Evolutionary conservation across 2,797 vertebrate genomes (phyloP).

Genomic region (Aplochiton taeniatus): DNA sequence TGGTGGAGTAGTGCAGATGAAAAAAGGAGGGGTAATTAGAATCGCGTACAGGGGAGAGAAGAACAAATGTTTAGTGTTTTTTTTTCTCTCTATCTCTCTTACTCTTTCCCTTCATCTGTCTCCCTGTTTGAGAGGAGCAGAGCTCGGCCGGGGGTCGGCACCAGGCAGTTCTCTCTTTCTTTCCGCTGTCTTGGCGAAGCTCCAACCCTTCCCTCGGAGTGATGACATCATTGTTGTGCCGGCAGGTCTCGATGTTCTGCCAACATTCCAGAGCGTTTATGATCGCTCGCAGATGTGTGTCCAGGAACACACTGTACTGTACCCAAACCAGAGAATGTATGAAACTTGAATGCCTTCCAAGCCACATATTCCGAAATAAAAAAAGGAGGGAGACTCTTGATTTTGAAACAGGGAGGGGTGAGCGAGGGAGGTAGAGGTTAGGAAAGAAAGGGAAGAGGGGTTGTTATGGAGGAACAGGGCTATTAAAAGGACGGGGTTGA

Average conservation of each 20-base stretch:
- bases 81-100: not conserved
- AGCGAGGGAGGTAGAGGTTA: constrained; percentile 73
- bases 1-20: constrained; percentile 34
- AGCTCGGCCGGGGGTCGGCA: not conserved
- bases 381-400: constrained; percentile 38
- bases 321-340: constrained; percentile 98
- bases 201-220: constrained; percentile 85
- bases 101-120: not conserved
- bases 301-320: constrained; percentile 99
- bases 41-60: constrained; percentile 38
- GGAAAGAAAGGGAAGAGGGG: constrained; percentile 51
- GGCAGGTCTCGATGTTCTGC: constrained; percentile 99
- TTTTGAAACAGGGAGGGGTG: constrained; percentile 57
- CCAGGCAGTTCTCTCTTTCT: not conserved
- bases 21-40: constrained; percentile 60
- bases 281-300: constrained; percentile 99
- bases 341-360: constrained; percentile 96
- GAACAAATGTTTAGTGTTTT: constrained; percentile 11
- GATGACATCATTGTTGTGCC: constrained; percentile 97
- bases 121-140: constrained; percentile 17
- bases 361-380: constrained; percentile 82
- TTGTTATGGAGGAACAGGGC: constrained; percentile 34
- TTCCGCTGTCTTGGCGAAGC: constrained; percentile 56
- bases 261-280: constrained; percentile 99
- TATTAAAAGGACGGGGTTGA: constrained; percentile 65